Base-by-base conservation (phyloP, 2,888 invertebrate species). In the Halictus quadricinctus region DNA sequence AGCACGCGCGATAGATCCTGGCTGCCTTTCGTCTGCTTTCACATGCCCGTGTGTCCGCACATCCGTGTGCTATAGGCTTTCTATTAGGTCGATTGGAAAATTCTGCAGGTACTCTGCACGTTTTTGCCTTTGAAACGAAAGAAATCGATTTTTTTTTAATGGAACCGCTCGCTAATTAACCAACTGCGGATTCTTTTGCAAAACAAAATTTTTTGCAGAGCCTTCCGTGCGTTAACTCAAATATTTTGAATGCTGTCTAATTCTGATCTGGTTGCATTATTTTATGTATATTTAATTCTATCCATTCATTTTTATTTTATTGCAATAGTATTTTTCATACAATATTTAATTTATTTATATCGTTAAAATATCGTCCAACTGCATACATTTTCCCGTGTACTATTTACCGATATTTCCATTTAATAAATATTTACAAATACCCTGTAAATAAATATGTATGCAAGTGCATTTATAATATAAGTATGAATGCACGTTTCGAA, bases 1-100 rank as follows among this genome's bases (percentile, higher is more conserved):
- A 88, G 90, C 90, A 89, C 88, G 90, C 90, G 90, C 90, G 81
- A 80, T 88, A 79, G 83, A 76, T 90, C 79, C 84, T 79, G 81
- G 43, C 43, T 43, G 13, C n/a, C 78, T 88, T 84, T 83, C 80
- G 46, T 83, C 75, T 74, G 54, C 76, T 73, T 73, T 73, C 73
- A 54, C 76, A 46, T 36, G 72, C 25, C n/a, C 50, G 36, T 70
- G 54, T n/a, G 43, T 29, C 29, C 48, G 25, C 5, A 48, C 21
- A 29, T 69, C 18, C 25, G 29, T 48, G 48, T 29, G 48, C 25
- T 8, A 25, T 72, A 43, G 46, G 72, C 72, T 72, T 72, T 50
- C 72, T 72, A 72, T 69, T 69, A 36, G 36, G 66, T 69, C 36
- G 66, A 69, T 69, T 36, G 66, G 36, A 69, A 69, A 69, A 64